Evolutionary conservation across 2,797 vertebrate species (phyloP).

Genomic region (Nyctalus aviator): DNA sequence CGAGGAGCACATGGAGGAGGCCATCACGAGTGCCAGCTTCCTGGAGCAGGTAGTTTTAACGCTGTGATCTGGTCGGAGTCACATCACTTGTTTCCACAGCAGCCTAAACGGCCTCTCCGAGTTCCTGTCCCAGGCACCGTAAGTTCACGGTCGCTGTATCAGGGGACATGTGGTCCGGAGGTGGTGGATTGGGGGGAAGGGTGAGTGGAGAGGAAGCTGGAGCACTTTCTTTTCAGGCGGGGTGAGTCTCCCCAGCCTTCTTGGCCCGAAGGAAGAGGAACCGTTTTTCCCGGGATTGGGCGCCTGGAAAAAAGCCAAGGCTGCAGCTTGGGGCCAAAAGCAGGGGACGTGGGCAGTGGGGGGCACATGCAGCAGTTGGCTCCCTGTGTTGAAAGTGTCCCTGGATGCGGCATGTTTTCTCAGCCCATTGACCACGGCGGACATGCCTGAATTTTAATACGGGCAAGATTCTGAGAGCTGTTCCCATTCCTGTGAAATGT

Average conservation of each 20-base stretch:
- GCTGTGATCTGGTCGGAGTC: background rate
- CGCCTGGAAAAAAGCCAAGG: background rate
- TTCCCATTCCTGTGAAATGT: background rate
- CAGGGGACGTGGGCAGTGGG: background rate
- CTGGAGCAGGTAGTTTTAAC: constrained; percentile 90
- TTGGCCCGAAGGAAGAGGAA: background rate
- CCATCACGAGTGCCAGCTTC: constrained; percentile 91
- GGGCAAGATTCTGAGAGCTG: background rate
- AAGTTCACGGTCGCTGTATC: background rate
- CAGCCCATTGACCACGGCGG: background rate
- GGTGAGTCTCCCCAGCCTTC: background rate
- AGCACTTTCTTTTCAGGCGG: background rate
- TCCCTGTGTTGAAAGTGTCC: background rate
- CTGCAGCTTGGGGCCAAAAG: background rate
- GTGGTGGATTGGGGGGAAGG: background rate
- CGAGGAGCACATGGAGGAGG: constrained; percentile 93
- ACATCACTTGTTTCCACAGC: background rate
- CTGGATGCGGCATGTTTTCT: background rate
- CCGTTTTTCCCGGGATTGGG: background rate
- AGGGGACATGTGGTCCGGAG: background rate
- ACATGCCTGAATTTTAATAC: background rate
- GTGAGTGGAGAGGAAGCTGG: background rate
- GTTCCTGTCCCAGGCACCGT: background rate
- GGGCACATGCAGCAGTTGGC: no score
- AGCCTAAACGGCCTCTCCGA: background rate